Evolutionary conservation across 2,797 vertebrate genomes (phyloP).

Genomic region (Pseudomugil gertrudae): DNA sequence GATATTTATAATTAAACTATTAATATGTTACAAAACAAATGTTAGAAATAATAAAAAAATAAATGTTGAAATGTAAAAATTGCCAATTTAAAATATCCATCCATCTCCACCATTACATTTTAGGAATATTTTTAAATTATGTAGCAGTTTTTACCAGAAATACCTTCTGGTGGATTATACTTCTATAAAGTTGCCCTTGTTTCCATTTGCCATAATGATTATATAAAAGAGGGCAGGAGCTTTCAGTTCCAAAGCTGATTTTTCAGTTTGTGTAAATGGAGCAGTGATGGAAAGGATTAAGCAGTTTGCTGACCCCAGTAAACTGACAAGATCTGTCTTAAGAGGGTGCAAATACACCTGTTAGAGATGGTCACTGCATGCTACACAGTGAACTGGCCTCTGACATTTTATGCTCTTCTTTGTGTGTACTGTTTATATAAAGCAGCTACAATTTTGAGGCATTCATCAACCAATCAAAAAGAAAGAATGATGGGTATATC

Average conservation of each 20-base stretch:
- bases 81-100: too few relatives aligned
- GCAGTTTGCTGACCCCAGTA: conserved; percentile 61
- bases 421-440: neutral
- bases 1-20: too few relatives aligned
- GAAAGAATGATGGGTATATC: neutral
- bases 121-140: neutral
- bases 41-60: too few relatives aligned
- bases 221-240: conserved; percentile 25
- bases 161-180: neutral
- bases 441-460: neutral
- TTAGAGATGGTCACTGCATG: conserved; percentile 44
- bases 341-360: conserved; percentile 60
- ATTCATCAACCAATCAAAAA: neutral
- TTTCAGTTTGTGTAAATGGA: conserved; percentile 58
- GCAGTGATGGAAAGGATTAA: conserved; percentile 61
- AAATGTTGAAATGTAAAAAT: too few relatives aligned
- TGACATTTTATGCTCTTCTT: conserved; percentile 1
- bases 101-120: too few relatives aligned
- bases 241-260: conserved; percentile 48
- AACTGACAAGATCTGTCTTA: conserved; percentile 64
- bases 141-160: neutral
- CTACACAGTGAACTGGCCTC: conserved; percentile 5
- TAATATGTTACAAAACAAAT: too few relatives aligned
- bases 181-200: conserved; percentile 1
- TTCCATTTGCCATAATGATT: conserved; percentile 3